Evolutionary conservation across 2,888 invertebrate species (phyloP).

Genomic region (Noctua fimbriata): DNA sequence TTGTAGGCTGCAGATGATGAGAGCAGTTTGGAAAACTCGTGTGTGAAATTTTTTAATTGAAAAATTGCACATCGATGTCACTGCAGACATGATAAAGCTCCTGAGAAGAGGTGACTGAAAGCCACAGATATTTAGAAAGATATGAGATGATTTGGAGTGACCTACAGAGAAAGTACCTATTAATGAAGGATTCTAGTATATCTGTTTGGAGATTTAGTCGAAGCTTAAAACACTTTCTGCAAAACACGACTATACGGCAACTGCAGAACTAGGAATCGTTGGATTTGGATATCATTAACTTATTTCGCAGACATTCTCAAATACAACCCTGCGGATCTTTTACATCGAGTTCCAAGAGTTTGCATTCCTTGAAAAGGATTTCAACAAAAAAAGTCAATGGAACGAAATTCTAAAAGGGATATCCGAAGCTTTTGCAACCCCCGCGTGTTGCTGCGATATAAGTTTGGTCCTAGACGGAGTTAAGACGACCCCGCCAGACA

Average conservation of each 20-base stretch:
- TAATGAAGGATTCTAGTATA: not conserved
- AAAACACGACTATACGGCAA: not conserved
- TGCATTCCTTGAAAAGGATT: not conserved
- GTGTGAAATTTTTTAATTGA: no score
- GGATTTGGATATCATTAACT: not conserved
- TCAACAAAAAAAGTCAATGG: not conserved
- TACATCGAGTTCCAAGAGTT: not conserved
- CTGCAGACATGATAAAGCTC: not conserved
- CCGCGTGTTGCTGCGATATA: slow-evolving; percentile 10
- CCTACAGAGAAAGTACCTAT: not conserved
- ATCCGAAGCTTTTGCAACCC: not conserved
- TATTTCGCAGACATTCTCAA: not conserved
- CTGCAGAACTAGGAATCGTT: not conserved
- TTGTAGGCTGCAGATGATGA: no score
- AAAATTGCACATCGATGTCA: not conserved
- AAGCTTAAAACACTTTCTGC: not conserved
- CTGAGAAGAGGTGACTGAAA: not conserved
- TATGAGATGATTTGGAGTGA: not conserved
- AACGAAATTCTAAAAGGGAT: slow-evolving; percentile 4
- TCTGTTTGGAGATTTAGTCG: not conserved
- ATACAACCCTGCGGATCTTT: not conserved
- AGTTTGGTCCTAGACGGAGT: slow-evolving; percentile 11
- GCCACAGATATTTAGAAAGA: not conserved
- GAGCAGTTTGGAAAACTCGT: no score
- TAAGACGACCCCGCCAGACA: slow-evolving; percentile 34